These are phyloP conservation scores for Drosophila setosimentum DNA, from an alignment of 2,888 invertebrate genomes.

Conservation along the genomic window DNA sequence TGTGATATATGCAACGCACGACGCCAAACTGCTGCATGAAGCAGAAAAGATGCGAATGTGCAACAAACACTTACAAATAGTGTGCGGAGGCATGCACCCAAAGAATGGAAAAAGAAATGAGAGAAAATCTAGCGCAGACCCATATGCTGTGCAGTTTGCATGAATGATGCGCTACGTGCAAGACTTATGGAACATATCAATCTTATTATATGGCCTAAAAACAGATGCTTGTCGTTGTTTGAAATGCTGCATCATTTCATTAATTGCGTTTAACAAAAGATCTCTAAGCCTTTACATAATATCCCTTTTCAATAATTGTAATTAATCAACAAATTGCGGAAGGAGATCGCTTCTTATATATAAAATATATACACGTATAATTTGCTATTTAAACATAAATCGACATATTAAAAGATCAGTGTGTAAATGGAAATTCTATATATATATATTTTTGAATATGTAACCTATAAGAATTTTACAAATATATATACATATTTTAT, in stretches of 20 bases:
- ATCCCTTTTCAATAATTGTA: not conserved
- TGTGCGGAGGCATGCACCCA: constrained; percentile 16
- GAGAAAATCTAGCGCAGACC: constrained; percentile 21
- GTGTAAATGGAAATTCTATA: not conserved
- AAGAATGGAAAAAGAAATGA: constrained; percentile 11
- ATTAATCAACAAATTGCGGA: not conserved
- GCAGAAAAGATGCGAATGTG: constrained; percentile 34
- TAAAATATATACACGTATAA: not conserved
- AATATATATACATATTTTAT: not conserved
- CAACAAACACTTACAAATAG: constrained; percentile 62
- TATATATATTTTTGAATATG: not conserved
- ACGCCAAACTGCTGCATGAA: constrained; percentile 43
- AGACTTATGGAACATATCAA: constrained; percentile 1
- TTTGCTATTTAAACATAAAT: not conserved
- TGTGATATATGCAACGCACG: constrained; percentile 77
- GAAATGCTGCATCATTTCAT: not conserved
- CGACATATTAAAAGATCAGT: not conserved
- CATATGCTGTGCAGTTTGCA: constrained; percentile 39
- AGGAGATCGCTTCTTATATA: not conserved
- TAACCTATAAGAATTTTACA: too few relatives aligned
- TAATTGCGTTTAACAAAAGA: too few relatives aligned
- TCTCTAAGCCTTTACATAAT: too few relatives aligned
- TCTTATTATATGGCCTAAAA: not conserved
- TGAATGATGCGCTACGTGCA: constrained; percentile 26
- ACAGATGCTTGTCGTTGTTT: not conserved